Percentiles rank a stretch among this genome's conserved stretches.
Conservation (phyloP, 1,140 invertebrate genomes). For the Phocides pigmalion region DNA sequence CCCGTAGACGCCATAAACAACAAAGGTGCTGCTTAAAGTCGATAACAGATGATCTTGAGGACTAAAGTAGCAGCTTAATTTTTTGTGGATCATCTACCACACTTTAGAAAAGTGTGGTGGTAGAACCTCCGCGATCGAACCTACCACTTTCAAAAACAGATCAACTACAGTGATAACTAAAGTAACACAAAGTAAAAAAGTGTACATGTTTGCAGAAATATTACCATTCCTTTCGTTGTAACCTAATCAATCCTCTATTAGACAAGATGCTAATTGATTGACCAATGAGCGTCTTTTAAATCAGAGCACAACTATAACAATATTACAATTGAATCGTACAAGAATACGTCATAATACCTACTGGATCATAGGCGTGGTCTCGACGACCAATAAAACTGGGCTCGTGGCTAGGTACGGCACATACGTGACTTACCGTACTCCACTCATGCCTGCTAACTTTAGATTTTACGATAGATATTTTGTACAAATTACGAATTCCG, state of each 20-base stretch:
- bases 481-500: conserved; percentile 10
- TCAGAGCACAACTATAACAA: neutral
- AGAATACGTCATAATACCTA: conserved; percentile 20
- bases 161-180: too few species aligned
- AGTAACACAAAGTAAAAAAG: too few species aligned
- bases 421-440: conserved; percentile 32
- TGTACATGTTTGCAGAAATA: too few species aligned
- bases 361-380: conserved; percentile 49
- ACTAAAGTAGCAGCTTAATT: too few species aligned
- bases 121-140: too few species aligned
- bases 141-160: too few species aligned
- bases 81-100: too few species aligned
- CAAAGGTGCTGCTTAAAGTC: too few species aligned
- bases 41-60: too few species aligned
- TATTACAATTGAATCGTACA: conserved; percentile 18
- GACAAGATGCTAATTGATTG: neutral
- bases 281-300: conserved; percentile 1
- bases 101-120: too few species aligned
- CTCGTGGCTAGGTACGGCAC: conserved; percentile 34
- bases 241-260: neutral
- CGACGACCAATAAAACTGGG: conserved; percentile 56
- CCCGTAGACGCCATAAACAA: too few species aligned
- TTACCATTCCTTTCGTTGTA: neutral
- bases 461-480: conserved; percentile 28
- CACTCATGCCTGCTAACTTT: neutral